Evolutionary conservation across 2,888 invertebrate genomes (phyloP), one percentile per base, ranked within the genome.

Genomic region (Choreutis nemorana): DNA sequence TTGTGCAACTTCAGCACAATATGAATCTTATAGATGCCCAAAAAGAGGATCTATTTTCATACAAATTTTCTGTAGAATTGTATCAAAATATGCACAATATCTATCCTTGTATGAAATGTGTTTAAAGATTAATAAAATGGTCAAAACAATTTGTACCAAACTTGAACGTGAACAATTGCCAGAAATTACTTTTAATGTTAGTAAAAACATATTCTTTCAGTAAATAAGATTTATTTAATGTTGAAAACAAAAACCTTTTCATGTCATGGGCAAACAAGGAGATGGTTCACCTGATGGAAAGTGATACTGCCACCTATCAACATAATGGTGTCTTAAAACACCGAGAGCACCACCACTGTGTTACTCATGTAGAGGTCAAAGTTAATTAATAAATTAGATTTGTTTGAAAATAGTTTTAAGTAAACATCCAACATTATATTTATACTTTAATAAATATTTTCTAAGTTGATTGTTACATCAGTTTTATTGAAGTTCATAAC

Each of bases 401-500:
- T n/a, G n/a, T n/a, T n/a, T 35, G 10, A 11, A 29, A 10, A 16
- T 11, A 24, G 2, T 12, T 6, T 13, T 24, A 4, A 11, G 9
- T 26, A 14, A 26, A 14, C 3, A 12, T 13, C 5, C 11, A 9
- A 8, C 14, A 14, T 3, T 6, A 7, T 24, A 24, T 8, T 11
- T 24, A 9, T 12, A 5, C 5, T 15, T 39, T 46, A 72, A 14
- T 53, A 42, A 45, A 77, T 62, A 40, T 62, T 66, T 39, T 73
- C 72, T 48, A 73, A 59, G 49, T 73, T 72, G 41, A 75, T 61
- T 38, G 57, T 46, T 11, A 77, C 67, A 67, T 78, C 77, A 14
- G 73, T 65, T 48, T 67, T 73, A 6, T 65, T 65, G 32, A 75
- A 75, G 41, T 80, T 66, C 63, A 75, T 64, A 1, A 78, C 65